Base-by-base conservation (phyloP, 2,113 vertebrate species). In the Oncorhynchus keta region DNA sequence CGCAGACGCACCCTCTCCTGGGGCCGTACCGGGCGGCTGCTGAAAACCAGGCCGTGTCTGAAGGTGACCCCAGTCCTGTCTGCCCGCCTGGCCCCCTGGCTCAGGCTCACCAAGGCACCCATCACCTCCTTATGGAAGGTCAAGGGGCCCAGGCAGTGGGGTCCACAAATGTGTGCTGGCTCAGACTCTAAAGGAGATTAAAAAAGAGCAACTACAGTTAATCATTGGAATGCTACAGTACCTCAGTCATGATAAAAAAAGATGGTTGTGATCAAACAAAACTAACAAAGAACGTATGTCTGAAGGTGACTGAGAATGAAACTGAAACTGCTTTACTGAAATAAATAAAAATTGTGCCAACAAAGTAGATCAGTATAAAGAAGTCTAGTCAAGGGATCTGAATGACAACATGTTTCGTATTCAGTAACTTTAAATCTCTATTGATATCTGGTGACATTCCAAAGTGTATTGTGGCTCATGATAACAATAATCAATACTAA, bases 31-130 rank as follows among this genome's bases (percentile, higher is more conserved):
- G 92, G 85, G 2, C 96, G 92, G 80, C 79, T 93, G 87, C 93
- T 95, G 89, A 97, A 96, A 69, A 95, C 88, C 73, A 97, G 84
- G 13, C 94, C 95, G 2, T 94, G 78, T 6, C 73, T 88, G 85
- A 96, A 96, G 0, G 94, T 92, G 55, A 1, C 0, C 0, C 0
- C 0, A 0, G 0, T 30, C 61, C 94, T 85, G 18, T 76, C 69
- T 0, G 95, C 96, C 0, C 59, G 78, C 3, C 79, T 76, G 1
- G 45, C 8, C 0, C 30, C 73, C 0, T 69, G 24, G 18, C 93
- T 93, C 82, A 97, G 84, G 0, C 3, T 39, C 73, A 96, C 86
- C 59, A 77, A 81, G 0, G 70, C 18, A 3, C 96, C 96, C 14
- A 89, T 83, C 55, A 86, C 84, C 13, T 78, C 6, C 0, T 30